These are phyloP conservation scores for Brachymystax lenok DNA, from an alignment of 2,797 vertebrate species.

Conservation along the genomic window DNA sequence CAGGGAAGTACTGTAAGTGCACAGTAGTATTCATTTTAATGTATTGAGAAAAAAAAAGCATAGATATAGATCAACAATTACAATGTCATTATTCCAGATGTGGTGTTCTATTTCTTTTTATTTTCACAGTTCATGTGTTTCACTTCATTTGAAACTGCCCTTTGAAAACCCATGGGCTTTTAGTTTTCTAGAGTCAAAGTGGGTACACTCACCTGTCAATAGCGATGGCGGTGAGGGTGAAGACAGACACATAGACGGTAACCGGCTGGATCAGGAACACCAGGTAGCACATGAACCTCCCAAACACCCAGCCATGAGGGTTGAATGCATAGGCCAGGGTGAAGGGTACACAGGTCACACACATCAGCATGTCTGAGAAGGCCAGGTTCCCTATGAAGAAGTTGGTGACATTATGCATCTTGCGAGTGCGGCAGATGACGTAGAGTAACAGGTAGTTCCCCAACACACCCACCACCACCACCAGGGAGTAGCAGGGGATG, in stretches of 20 bases:
- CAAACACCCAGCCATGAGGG: conserved; percentile 85
- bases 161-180: neutral
- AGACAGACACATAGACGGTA: conserved; percentile 86
- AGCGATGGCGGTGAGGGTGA: conserved; percentile 86
- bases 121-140: neutral
- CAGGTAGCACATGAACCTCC: conserved; percentile 84
- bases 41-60: neutral
- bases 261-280: conserved; percentile 83
- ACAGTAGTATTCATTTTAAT: neutral
- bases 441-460: conserved; percentile 87
- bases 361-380: conserved; percentile 87
- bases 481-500: conserved; percentile 76
- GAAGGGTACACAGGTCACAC: conserved; percentile 84
- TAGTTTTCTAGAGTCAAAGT: neutral
- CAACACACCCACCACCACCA: conserved; percentile 79
- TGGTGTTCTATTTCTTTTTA: too few relatives aligned
- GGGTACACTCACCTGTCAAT: conserved; percentile 73
- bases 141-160: neutral
- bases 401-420: conserved; percentile 87
- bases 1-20: neutral
- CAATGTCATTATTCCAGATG: neutral
- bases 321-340: conserved; percentile 86
- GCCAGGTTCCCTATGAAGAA: conserved; percentile 88
- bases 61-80: neutral
- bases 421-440: conserved; percentile 82